Conservation (phyloP, 1,140 invertebrate genomes). For the Tetragnatha versicolor region DNA sequence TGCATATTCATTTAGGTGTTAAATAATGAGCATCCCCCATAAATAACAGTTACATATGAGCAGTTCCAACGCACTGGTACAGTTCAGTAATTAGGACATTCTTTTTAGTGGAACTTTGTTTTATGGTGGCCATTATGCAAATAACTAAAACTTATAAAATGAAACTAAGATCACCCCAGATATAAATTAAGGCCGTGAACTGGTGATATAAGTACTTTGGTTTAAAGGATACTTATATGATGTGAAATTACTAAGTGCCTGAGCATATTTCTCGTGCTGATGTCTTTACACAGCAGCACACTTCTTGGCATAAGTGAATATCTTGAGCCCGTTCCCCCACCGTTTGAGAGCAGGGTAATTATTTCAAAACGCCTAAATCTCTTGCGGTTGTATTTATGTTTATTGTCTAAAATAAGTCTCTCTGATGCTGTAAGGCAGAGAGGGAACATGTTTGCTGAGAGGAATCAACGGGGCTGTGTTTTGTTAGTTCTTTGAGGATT, state of each 20-base stretch:
- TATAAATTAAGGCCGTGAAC: conserved; percentile 43
- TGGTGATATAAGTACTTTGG: conserved; percentile 34
- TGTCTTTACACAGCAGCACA: conserved; percentile 26
- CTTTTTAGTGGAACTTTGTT: conserved; percentile 31
- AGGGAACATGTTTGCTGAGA: conserved; percentile 22
- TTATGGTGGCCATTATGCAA: conserved; percentile 45
- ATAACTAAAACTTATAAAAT: conserved; percentile 37
- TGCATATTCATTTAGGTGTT: conserved; percentile 29
- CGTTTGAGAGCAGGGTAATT: conserved; percentile 14
- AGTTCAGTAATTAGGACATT: conserved; percentile 27
- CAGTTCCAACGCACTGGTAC: conserved; percentile 6
- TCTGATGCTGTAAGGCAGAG: conserved; percentile 6
- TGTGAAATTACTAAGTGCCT: conserved; percentile 28
- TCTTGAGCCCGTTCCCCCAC: neutral
- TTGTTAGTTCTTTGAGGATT: too few relatives aligned
- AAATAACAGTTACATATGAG: conserved; percentile 33
- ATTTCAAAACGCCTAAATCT: conserved; percentile 4
- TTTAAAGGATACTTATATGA: conserved; percentile 44
- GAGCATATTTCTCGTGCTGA: conserved; percentile 30
- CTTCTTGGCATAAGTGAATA: neutral
- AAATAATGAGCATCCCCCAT: conserved; percentile 1
- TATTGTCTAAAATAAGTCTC: conserved; percentile 33
- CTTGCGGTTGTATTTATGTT: conserved; percentile 36
- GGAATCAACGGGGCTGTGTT: conserved; percentile 17
- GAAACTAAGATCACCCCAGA: conserved; percentile 30